Evolutionary conservation across 37 sponge, comb jelly and placozoan genomes (phyloP), one percentile per base, ranked within the genome.

Genomic region (Sycon ciliatum): DNA sequence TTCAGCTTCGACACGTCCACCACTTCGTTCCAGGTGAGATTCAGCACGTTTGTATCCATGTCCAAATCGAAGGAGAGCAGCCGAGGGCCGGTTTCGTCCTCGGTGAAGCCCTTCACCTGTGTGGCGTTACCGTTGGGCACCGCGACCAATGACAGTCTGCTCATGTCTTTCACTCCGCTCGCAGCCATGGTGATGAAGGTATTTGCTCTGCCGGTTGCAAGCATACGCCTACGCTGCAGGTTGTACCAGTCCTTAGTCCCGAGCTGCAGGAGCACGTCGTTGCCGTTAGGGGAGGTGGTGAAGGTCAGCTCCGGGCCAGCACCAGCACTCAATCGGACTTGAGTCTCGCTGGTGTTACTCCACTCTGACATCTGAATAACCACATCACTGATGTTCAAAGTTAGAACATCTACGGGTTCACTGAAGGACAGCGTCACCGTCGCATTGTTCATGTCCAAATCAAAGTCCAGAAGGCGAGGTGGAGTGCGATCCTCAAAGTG

Each of bases 401-500:
- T 7, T 20, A 20, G 28, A 20, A 11, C 54, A 68, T 62, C 23
- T 24, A 73, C 64, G 18, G 63, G 61, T 16, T 73, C 75, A 64
- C 63, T 58, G 26, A 73, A 73, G 4, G 75, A 63, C 6, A 73
- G 62, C 18, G 60, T 65, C n/a, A 87, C 24, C 23, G 65, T 68
- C 5, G 80, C 79, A 38, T 38, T 66, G 1, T 78, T 83, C 18
- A 92, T 80, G 70, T 92, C 81, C 5, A 92, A 65, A n/a, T 72
- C 39, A 36, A 92, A 87, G 52, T 56, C 79, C 0, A 72, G 31
- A n/a, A 92, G 55, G 9, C 40, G 30, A 63, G 93, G 93, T 46
- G 83, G 79, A 26, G 71, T 75, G n/a, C 38, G 65, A 49, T 92
- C 93, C 31, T 72, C 63, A 60, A 24, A 22, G 63, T 22, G 16